Percentiles rank a stretch among this genome's conserved stretches.
Conservation (phyloP, 2,888 invertebrate genomes). For the Bedellia somnulentella region DNA sequence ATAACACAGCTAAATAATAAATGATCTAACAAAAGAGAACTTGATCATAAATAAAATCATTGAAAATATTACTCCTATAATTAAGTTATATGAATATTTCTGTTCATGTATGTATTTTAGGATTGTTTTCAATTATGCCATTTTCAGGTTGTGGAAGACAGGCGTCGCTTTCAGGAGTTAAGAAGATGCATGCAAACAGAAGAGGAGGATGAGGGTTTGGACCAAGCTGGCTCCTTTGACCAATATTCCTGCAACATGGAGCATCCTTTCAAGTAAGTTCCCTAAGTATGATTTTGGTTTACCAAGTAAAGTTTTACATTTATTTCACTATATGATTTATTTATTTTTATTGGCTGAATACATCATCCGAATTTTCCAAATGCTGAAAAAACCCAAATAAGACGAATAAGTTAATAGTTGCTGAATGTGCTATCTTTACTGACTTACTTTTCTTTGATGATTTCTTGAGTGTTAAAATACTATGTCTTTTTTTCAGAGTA, state of each 20-base stretch:
- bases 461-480: neutral
- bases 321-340: neutral
- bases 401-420: no score
- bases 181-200: slow-evolving; percentile 85
- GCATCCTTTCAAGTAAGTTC: slow-evolving; percentile 70
- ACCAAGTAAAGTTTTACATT: neutral
- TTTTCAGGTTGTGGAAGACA: slow-evolving; percentile 65
- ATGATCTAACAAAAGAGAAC: no score
- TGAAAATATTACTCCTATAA: no score
- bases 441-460: no score
- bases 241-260: slow-evolving; percentile 66
- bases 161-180: slow-evolving; percentile 80
- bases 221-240: slow-evolving; percentile 47
- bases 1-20: no score
- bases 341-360: neutral
- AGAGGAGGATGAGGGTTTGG: slow-evolving; percentile 81
- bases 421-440: no score
- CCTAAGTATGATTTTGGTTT: neutral
- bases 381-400: no score
- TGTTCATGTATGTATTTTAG: no score
- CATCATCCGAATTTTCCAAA: no score
- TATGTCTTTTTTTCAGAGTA: slow-evolving; percentile 49
- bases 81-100: no score
- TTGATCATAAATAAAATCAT: no score
- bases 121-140: no score